Percentiles rank a stretch among this genome's conserved stretches.
Evolutionary conservation across 1,140 invertebrate species (phyloP).

Genomic region (Philotrypesis tridentata): DNA sequence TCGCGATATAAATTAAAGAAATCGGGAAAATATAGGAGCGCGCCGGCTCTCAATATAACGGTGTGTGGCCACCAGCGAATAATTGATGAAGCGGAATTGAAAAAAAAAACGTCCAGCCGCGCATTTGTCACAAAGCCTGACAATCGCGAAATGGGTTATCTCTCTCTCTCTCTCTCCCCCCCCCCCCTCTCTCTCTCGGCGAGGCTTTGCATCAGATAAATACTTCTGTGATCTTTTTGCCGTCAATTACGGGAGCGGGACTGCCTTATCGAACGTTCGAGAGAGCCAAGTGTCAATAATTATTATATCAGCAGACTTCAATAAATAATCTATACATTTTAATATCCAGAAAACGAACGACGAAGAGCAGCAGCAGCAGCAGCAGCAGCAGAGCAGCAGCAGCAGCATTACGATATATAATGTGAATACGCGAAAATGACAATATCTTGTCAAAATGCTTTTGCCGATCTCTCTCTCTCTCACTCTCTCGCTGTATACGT

Average conservation of each 20-base stretch:
- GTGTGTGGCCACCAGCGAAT: not conserved
- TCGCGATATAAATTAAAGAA: not conserved
- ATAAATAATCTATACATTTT: conserved; percentile 41
- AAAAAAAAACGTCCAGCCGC: too few species aligned
- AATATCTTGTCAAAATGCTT: conserved; percentile 8
- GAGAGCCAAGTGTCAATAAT: conserved; percentile 42
- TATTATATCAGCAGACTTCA: conserved; percentile 33
- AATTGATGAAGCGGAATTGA: conserved; percentile 24
- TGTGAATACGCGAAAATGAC: not conserved
- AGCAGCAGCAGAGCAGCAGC: not conserved
- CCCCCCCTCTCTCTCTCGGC: too few species aligned
- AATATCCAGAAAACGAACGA: conserved; percentile 17
- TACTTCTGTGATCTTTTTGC: conserved; percentile 26
- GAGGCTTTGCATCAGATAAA: conserved; percentile 34
- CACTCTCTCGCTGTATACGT: too few species aligned
- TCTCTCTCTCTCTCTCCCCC: too few species aligned
- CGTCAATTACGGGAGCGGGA: conserved; percentile 23
- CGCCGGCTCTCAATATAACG: too few species aligned
- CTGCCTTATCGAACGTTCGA: conserved; percentile 5
- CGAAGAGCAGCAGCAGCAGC: not conserved
- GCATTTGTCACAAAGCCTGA: conserved; percentile 17
- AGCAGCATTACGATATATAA: not conserved
- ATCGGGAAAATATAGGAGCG: not conserved
- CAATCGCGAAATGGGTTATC: conserved; percentile 37
- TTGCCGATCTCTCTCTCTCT: not conserved